phyloP scores from a whole-genome alignment of 2,888 invertebrate genomes.

The Lasioglossum leucozonium region DNA sequence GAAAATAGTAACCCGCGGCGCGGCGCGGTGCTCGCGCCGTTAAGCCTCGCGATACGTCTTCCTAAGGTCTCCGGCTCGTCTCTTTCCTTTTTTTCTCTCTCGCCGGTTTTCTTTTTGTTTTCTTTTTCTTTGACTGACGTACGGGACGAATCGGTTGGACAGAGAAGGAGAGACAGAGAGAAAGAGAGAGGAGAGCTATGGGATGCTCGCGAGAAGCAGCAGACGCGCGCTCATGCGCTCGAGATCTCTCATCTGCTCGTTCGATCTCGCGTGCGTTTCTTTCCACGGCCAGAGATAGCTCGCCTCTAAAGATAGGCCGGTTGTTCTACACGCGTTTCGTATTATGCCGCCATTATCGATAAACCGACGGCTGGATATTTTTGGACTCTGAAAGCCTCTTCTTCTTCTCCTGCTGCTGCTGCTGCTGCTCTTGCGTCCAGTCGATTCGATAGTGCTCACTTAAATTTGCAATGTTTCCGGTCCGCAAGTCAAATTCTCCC shows the following conservation, averaged over 20 bases:
- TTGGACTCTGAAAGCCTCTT: slow-evolving; percentile 49
- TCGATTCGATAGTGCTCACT: neutral
- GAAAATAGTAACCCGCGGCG: slow-evolving; percentile 70
- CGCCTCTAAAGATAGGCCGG: slow-evolving; percentile 71
- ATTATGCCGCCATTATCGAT: slow-evolving; percentile 69
- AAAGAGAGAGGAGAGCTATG: neutral
- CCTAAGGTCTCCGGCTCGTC: slow-evolving; percentile 30
- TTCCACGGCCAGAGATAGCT: slow-evolving; percentile 67
- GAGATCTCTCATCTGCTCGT: slow-evolving; percentile 64
- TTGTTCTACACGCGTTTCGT: slow-evolving; percentile 66
- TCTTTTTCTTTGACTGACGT: neutral
- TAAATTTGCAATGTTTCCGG: neutral
- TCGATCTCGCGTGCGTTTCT: slow-evolving; percentile 67
- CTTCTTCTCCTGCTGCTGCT: neutral
- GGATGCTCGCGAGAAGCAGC: slow-evolving; percentile 10
- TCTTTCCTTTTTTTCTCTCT: neutral
- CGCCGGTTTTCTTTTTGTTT: neutral
- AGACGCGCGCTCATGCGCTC: slow-evolving; percentile 50
- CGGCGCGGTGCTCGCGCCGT: slow-evolving; percentile 27
- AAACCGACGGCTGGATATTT: slow-evolving; percentile 63
- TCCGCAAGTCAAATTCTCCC: neutral
- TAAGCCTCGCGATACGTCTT: slow-evolving; percentile 54
- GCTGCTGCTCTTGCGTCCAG: neutral
- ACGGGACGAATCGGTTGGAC: neutral
- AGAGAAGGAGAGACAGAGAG: neutral